phyloP scores from a whole-genome alignment of 2,113 vertebrate genomes.

The Malurus elegans region DNA sequence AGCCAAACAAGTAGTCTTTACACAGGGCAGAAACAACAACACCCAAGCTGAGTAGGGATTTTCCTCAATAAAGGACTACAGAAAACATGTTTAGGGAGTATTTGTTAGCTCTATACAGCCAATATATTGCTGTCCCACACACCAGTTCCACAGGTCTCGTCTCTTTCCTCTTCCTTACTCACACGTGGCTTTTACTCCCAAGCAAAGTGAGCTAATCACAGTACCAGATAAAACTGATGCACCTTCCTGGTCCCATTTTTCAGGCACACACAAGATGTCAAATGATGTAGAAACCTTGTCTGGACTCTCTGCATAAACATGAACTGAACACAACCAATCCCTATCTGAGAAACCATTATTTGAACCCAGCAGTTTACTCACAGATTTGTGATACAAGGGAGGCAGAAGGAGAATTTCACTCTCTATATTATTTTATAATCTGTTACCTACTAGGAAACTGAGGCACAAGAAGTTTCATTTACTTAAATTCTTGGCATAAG shows the following conservation, averaged over 20 bases:
- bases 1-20: neutral
- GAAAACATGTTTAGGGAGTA: neutral
- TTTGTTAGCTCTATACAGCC: neutral
- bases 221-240: neutral
- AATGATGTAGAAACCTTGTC: neutral
- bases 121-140: neutral
- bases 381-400: neutral
- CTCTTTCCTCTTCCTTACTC: neutral
- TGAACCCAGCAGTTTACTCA: neutral
- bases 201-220: neutral
- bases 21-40: neutral
- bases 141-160: neutral
- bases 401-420: neutral
- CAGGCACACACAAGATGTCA: neutral
- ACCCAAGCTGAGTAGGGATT: neutral
- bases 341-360: neutral
- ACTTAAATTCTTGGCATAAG: neutral
- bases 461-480: neutral
- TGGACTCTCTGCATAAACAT: neutral
- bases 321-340: neutral
- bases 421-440: neutral
- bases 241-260: neutral
- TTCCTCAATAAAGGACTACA: neutral
- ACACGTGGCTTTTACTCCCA: neutral
- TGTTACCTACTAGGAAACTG: neutral